These are phyloP conservation scores for Panagrolaimus sp. DNA, from an alignment of 1,140 invertebrate genomes.

Conservation along the genomic window DNA sequence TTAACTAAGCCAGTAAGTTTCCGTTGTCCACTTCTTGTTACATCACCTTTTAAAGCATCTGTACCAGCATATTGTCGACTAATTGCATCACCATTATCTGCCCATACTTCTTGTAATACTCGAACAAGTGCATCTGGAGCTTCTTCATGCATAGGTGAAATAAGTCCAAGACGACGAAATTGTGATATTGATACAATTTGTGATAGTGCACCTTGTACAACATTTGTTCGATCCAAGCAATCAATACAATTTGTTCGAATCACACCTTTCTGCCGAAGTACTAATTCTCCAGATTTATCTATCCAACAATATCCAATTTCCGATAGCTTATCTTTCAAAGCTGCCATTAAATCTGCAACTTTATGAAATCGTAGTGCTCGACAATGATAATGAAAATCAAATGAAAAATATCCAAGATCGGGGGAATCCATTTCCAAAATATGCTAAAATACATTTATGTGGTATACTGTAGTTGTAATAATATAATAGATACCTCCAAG, in stretches of 20 bases:
- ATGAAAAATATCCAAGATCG: conserved; percentile 79
- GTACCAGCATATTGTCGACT: conserved; percentile 63
- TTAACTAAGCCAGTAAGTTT: conserved; percentile 94
- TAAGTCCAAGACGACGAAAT: conserved; percentile 51
- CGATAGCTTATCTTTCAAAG: conserved; percentile 33
- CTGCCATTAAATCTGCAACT: conserved; percentile 36
- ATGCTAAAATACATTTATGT: conserved; percentile 62
- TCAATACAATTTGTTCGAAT: conserved; percentile 63
- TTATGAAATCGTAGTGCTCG: conserved; percentile 45
- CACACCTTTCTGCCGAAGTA: conserved; percentile 61
- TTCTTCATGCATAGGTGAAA: conserved; percentile 41
- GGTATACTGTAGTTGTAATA: not conserved
- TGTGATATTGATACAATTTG: conserved; percentile 61
- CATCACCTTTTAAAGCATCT: conserved; percentile 68
- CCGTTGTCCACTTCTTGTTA: conserved; percentile 89
- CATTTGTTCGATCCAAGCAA: conserved; percentile 57
- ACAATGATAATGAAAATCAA: conserved; percentile 97
- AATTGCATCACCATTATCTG: conserved; percentile 63
- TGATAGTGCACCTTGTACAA: conserved; percentile 61
- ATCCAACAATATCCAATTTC: conserved; percentile 56
- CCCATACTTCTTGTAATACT: conserved; percentile 61
- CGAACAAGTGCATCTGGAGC: conserved; percentile 38
- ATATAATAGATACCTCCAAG: conserved; percentile 63
- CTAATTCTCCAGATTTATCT: conserved; percentile 55
- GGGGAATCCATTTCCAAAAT: conserved; percentile 75